These are phyloP conservation scores for Notolabrus celidotus DNA, from an alignment of 2,797 vertebrate species.

Conservation along the genomic window DNA sequence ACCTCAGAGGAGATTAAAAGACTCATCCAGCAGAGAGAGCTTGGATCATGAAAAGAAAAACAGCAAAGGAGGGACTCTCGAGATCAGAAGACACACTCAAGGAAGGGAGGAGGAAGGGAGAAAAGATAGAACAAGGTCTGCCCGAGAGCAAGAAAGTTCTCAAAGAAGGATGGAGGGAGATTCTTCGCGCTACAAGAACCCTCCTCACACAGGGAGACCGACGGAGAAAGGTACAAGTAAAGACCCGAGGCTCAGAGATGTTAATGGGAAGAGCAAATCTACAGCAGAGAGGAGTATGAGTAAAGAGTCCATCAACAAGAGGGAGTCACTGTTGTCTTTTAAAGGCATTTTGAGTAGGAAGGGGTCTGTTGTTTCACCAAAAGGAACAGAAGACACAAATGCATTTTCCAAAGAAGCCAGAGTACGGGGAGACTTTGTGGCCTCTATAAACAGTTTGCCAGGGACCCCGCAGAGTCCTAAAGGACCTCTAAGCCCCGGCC, in stretches of 20 bases:
- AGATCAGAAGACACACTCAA: conserved; percentile 53
- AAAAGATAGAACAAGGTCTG: conserved; percentile 32
- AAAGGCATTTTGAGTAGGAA: conserved; percentile 63
- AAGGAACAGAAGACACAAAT: conserved; percentile 50
- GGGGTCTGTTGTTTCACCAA: conserved; percentile 45
- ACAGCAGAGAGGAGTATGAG: conserved; percentile 43
- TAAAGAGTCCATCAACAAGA: conserved; percentile 50
- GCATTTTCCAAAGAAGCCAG: conserved; percentile 55
- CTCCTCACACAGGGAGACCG: conserved; percentile 29
- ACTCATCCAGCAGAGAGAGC: conserved; percentile 66
- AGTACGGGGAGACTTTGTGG: conserved; percentile 39
- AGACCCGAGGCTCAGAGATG: conserved; percentile 65
- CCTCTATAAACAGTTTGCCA: conserved; percentile 62
- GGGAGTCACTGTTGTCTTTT: conserved; percentile 51
- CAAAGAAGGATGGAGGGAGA: conserved; percentile 57
- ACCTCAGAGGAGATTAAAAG: conserved; percentile 50
- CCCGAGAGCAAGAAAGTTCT: conserved; percentile 43
- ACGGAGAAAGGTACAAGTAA: conserved; percentile 45
- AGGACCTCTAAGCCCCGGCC: conserved; percentile 85
- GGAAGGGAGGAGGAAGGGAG: conserved; percentile 43
- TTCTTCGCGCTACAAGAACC: conserved; percentile 67
- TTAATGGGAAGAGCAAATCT: conserved; percentile 45
- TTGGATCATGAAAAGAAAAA: conserved; percentile 56
- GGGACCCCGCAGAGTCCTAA: conserved; percentile 74
- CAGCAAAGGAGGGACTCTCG: conserved; percentile 47